phyloP scores from a whole-genome alignment of 2,888 invertebrate species.

The Hoplodrina blanda region DNA sequence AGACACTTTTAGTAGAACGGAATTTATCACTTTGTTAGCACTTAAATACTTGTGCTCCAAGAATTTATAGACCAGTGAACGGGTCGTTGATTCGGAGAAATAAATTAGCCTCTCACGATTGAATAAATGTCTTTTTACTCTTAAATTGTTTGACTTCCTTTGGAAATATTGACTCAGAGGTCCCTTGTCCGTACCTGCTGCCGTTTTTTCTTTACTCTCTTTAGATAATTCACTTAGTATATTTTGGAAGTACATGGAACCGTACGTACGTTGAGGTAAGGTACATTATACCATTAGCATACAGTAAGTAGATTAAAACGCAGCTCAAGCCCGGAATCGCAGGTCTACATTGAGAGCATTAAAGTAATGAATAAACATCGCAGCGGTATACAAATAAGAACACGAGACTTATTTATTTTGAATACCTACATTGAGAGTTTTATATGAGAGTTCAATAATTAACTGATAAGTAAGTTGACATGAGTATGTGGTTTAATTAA shows the following conservation, averaged over 20 bases:
- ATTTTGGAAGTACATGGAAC: conserved; percentile 9
- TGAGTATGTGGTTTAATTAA: conserved; percentile 3
- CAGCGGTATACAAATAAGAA: conserved; percentile 18
- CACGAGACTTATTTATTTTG: conserved; percentile 44
- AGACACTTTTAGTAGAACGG: conserved; percentile 42
- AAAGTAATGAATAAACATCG: conserved; percentile 45
- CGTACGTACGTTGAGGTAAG: neutral
- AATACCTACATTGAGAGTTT: conserved; percentile 12
- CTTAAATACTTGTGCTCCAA: conserved; percentile 45
- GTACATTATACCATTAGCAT: conserved; percentile 28
- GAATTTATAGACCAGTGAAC: conserved; percentile 50
- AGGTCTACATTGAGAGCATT: conserved; percentile 51
- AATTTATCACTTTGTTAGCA: conserved; percentile 53
- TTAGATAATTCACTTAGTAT: conserved; percentile 31
- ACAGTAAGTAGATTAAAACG: conserved; percentile 50
- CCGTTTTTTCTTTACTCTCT: conserved; percentile 15
- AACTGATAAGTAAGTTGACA: conserved; percentile 9
- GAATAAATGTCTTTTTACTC: conserved; percentile 37
- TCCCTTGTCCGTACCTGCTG: conserved; percentile 2
- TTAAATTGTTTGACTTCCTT: conserved; percentile 36
- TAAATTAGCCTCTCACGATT: conserved; percentile 45
- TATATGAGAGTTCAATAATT: conserved; percentile 9
- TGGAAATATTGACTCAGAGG: conserved; percentile 35
- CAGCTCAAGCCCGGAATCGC: conserved; percentile 26
- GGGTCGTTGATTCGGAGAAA: conserved; percentile 50